These are phyloP conservation scores for Oscheius onirici DNA, from an alignment of 2,888 invertebrate genomes.

Conservation along the genomic window DNA sequence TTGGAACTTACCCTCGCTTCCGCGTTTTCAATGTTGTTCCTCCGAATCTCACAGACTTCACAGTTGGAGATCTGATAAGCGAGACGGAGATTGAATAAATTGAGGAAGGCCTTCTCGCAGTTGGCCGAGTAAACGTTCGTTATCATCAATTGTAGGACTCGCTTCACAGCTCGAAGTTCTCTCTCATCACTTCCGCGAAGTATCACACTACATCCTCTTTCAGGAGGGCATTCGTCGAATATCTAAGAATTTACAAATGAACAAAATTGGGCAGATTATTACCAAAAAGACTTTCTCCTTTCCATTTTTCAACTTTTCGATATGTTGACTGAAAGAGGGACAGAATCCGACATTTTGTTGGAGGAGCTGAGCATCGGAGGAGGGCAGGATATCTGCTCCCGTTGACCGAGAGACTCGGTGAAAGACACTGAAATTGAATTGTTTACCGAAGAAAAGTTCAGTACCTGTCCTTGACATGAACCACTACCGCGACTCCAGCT, in stretches of 20 bases:
- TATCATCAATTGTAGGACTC: constrained; percentile 76
- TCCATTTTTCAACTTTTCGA: constrained; percentile 65
- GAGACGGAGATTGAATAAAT: constrained; percentile 56
- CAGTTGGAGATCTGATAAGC: constrained; percentile 52
- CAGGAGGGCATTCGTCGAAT: constrained; percentile 81
- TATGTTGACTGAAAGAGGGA: constrained; percentile 60
- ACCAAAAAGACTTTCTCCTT: constrained; percentile 82
- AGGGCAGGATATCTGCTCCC: constrained; percentile 82
- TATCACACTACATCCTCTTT: constrained; percentile 86
- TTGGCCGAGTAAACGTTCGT: constrained; percentile 89
- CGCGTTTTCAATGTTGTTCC: constrained; percentile 46
- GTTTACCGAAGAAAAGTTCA: neutral
- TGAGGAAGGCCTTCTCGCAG: constrained; percentile 86
- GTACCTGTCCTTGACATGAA: constrained; percentile 41
- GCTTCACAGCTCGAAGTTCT: constrained; percentile 65
- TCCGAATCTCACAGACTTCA: constrained; percentile 49
- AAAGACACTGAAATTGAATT: constrained; percentile 76
- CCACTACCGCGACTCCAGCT: constrained; percentile 45
- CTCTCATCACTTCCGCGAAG: constrained; percentile 81
- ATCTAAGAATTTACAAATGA: constrained; percentile 34
- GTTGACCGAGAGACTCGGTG: constrained; percentile 83
- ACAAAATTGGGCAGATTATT: neutral
- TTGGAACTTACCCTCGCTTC: constrained; percentile 47
- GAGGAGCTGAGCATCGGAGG: constrained; percentile 67
- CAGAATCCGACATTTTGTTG: constrained; percentile 73